phyloP scores from a whole-genome alignment of 2,888 invertebrate genomes.

The Epistrophella euchroma region DNA sequence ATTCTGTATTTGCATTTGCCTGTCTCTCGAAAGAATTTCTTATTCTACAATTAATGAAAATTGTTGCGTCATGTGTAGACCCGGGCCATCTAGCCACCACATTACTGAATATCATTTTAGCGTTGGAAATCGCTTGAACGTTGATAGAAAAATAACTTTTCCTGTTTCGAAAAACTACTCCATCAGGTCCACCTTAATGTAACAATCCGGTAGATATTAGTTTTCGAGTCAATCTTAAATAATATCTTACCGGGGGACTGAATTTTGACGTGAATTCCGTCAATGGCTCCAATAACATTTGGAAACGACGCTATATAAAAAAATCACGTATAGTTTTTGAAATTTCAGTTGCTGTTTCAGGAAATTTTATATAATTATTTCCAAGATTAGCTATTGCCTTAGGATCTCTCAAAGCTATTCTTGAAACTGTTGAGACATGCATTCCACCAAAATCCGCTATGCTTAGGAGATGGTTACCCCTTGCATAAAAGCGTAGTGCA shows the following conservation, averaged over 20 bases:
- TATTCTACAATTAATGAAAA: no score
- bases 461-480: no score
- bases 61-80: no score
- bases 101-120: conserved; percentile 15
- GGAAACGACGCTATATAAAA: no score
- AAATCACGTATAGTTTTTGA: no score
- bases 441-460: background rate
- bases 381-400: background rate
- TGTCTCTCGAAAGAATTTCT: conserved; percentile 3
- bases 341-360: no score
- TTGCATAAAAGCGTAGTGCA: no score
- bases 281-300: background rate
- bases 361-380: background rate
- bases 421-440: no score
- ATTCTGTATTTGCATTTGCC: background rate
- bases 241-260: background rate
- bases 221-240: background rate
- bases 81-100: no score
- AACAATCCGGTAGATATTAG: background rate
- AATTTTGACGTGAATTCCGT: background rate
- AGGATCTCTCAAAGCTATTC: background rate
- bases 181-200: background rate
- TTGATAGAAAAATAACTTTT: conserved; percentile 39
- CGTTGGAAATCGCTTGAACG: conserved; percentile 1
- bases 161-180: conserved; percentile 17